phyloP scores from a whole-genome alignment of 2,888 invertebrate species.

The Sarcophaga subvicina region DNA sequence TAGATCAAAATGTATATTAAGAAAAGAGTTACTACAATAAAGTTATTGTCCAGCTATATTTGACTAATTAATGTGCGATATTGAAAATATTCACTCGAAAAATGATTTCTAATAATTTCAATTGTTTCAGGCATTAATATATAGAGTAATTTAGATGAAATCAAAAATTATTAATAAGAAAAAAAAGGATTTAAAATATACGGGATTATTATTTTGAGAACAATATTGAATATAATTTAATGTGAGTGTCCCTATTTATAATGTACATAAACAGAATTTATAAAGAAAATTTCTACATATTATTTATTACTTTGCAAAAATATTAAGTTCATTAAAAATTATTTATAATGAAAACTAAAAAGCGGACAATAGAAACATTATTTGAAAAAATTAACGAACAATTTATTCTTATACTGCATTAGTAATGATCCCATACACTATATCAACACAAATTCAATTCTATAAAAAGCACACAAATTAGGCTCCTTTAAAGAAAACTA shows the following conservation, averaged over 20 bases:
- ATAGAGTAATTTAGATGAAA: too few relatives aligned
- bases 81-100: too few relatives aligned
- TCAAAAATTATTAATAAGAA: too few relatives aligned
- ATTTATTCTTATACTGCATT: conserved; percentile 29
- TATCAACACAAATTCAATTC: conserved; percentile 31
- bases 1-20: too few relatives aligned
- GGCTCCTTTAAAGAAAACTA: conserved; percentile 45
- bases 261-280: neutral
- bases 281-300: neutral
- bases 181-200: too few relatives aligned
- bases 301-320: neutral
- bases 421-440: conserved; percentile 33
- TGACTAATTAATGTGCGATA: too few relatives aligned
- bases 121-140: too few relatives aligned
- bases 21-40: too few relatives aligned
- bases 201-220: too few relatives aligned
- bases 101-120: too few relatives aligned
- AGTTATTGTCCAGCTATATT: too few relatives aligned
- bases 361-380: conserved; percentile 49
- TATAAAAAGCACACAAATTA: conserved; percentile 56
- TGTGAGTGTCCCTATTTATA: conserved; percentile 18
- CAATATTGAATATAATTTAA: neutral
- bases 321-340: conserved; percentile 2
- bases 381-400: conserved; percentile 36
- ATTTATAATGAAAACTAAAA: conserved; percentile 29